These are phyloP conservation scores for Eurytoma californica DNA, from an alignment of 2,888 invertebrate species.

Conservation along the genomic window DNA sequence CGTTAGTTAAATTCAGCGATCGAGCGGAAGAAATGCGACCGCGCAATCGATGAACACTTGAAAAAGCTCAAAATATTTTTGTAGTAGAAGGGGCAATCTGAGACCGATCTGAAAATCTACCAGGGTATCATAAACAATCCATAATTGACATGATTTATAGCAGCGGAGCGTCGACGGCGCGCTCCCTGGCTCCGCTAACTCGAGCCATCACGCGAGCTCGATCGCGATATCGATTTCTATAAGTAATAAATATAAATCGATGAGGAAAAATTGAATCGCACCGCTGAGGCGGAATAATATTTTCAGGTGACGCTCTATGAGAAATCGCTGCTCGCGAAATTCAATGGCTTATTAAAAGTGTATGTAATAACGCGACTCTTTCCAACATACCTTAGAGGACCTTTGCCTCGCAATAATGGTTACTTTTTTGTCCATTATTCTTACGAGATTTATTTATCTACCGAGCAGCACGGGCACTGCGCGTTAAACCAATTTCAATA, in stretches of 20 bases:
- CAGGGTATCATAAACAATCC: constrained; percentile 70
- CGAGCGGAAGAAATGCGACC: constrained; percentile 11
- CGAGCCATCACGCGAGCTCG: constrained; percentile 45
- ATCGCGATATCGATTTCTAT: constrained; percentile 55
- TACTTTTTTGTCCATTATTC: too few species aligned
- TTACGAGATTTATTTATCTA: not conserved
- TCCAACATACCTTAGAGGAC: too few species aligned
- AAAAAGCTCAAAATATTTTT: constrained; percentile 45
- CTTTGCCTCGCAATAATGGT: too few species aligned
- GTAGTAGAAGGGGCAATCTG: constrained; percentile 53
- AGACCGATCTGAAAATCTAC: constrained; percentile 55
- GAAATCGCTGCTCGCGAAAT: constrained; percentile 18
- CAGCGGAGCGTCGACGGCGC: constrained; percentile 42
- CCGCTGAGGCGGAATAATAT: constrained; percentile 19
- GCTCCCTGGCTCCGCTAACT: not conserved
- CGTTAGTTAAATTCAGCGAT: not conserved
- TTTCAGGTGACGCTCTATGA: constrained; percentile 4
- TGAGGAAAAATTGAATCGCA: constrained; percentile 8
- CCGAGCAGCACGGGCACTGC: not conserved
- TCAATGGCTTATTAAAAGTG: constrained; percentile 32
- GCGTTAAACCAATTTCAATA: too few species aligned
- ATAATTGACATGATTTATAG: constrained; percentile 72
- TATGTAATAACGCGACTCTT: not conserved
- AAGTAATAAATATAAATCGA: constrained; percentile 50
- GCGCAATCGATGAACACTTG: constrained; percentile 6